Percentiles rank a stretch among this genome's conserved stretches.
These are phyloP conservation scores for Sthenelais limicola DNA, from an alignment of 2,888 invertebrate species.

Conservation along the genomic window DNA sequence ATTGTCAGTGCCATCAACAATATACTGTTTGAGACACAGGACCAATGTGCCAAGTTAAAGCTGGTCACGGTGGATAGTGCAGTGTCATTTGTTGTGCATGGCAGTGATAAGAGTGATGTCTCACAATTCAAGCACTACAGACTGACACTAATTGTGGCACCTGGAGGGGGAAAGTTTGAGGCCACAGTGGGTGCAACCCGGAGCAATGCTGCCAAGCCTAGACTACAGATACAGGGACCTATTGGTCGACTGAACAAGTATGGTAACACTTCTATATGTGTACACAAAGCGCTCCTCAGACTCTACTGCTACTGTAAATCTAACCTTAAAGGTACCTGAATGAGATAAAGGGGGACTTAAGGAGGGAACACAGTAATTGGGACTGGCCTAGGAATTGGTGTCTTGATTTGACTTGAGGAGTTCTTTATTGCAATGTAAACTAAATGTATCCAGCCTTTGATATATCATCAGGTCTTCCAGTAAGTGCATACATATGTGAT, in stretches of 20 bases:
- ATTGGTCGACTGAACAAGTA: conserved; percentile 4
- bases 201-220: background rate
- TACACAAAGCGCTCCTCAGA: background rate
- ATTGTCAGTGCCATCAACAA: background rate
- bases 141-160: background rate
- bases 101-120: too few relatives aligned
- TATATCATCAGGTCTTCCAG: too few relatives aligned
- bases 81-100: background rate
- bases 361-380: too few relatives aligned
- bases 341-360: too few relatives aligned
- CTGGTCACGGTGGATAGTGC: background rate
- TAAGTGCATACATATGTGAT: too few relatives aligned
- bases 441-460: too few relatives aligned
- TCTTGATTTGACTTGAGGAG: too few relatives aligned
- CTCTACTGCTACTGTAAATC: conserved; percentile 12
- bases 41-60: background rate
- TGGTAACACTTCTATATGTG: background rate
- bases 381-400: too few relatives aligned
- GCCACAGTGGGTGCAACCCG: background rate
- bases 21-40: background rate
- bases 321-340: too few relatives aligned
- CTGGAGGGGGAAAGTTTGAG: conserved; percentile 10
- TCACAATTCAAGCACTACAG: background rate
- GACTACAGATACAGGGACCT: conserved; percentile 2
- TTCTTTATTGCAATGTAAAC: too few relatives aligned